Conservation (phyloP, 2,113 vertebrate genomes). For the Albula glossodonta region DNA sequence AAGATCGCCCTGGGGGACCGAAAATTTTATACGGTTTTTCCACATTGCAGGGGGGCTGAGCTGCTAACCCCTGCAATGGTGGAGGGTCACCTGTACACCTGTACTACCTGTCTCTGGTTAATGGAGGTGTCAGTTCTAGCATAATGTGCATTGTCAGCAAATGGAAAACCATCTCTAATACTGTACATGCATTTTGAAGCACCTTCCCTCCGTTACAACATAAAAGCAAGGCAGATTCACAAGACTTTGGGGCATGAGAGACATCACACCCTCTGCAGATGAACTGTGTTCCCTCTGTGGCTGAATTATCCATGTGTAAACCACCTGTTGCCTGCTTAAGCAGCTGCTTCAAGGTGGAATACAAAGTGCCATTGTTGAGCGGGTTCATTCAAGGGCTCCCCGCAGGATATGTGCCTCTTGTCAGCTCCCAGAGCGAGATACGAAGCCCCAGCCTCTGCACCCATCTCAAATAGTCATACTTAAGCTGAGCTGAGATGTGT, state of each 20-base stretch:
- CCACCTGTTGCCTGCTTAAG: not conserved
- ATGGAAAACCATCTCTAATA: not conserved
- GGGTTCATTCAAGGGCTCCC: not conserved
- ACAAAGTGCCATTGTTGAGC: constrained; percentile 6
- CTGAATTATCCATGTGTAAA: not conserved
- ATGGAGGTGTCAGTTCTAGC: not conserved
- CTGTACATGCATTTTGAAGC: not conserved
- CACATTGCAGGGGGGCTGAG: too few species aligned
- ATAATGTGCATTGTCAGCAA: not conserved
- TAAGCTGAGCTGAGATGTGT: constrained; percentile 24
- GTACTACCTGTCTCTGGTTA: not conserved
- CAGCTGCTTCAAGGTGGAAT: constrained; percentile 3
- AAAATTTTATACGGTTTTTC: too few species aligned
- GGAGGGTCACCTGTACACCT: too few species aligned
- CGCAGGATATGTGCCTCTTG: not conserved
- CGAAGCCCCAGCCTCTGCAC: not conserved
- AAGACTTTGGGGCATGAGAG: not conserved
- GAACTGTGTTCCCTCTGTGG: not conserved
- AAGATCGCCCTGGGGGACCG: too few species aligned
- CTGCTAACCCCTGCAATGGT: too few species aligned
- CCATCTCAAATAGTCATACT: constrained; percentile 4
- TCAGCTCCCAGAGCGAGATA: not conserved
- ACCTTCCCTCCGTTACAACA: not conserved
- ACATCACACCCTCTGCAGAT: not conserved
- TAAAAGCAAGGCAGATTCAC: not conserved